A percentile compares a stretch with the other conserved stretches of the same genome.
phyloP scores from a whole-genome alignment of 2,113 vertebrate species.

The Machaerirhynchus nigripectus region DNA sequence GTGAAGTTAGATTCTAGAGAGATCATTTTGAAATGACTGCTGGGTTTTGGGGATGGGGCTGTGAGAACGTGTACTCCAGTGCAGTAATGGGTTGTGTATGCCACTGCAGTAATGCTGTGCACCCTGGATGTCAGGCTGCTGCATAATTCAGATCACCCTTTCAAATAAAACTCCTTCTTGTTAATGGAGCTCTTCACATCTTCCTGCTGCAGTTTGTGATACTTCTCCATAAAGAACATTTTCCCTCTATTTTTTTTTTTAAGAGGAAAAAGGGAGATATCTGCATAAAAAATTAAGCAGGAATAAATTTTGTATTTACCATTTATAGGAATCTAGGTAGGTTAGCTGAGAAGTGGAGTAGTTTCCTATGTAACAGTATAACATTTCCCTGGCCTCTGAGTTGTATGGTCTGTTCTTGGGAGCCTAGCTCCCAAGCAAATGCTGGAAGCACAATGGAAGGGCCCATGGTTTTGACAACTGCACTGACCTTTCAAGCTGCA shows the following conservation, averaged over 20 bases:
- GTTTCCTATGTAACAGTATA: background rate
- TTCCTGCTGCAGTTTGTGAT: background rate
- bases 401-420: background rate
- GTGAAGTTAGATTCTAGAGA: background rate
- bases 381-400: background rate
- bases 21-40: background rate
- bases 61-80: background rate
- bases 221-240: background rate
- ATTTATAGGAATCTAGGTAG: background rate
- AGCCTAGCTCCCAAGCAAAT: background rate
- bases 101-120: background rate
- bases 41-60: background rate
- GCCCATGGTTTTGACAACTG: background rate
- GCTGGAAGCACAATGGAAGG: background rate
- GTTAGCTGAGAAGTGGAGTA: background rate
- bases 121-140: background rate
- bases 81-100: background rate
- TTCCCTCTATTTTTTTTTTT: background rate
- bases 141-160: background rate
- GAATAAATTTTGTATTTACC: slow-evolving; percentile 4
- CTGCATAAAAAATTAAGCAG: background rate
- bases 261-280: background rate
- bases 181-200: background rate
- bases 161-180: background rate
- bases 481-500: background rate